A percentile compares a stretch with the other conserved stretches of the same genome.
Evolutionary conservation across 2,797 vertebrate genomes (phyloP).

Genomic region (Squalus acanthias): DNA sequence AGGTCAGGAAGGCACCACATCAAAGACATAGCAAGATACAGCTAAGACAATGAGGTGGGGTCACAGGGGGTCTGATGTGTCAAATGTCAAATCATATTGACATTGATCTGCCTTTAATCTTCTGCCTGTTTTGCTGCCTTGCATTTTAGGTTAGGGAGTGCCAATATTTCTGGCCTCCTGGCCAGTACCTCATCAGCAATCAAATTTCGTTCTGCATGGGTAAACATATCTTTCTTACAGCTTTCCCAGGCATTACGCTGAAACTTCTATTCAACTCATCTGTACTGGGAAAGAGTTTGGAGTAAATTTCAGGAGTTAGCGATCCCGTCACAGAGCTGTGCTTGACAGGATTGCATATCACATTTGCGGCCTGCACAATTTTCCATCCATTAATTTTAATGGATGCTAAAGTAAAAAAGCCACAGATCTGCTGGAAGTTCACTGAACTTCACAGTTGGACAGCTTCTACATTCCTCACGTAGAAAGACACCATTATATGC

Average conservation of each 20-base stretch:
- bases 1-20: no score
- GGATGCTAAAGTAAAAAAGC: neutral
- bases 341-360: neutral
- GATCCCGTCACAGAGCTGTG: neutral
- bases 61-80: no score
- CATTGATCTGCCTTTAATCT: neutral
- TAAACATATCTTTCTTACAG: no score
- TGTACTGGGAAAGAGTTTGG: neutral
- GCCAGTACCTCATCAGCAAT: neutral
- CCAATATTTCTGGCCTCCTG: neutral
- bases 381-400: conserved; percentile 11
- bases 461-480: neutral
- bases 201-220: neutral
- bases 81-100: neutral
- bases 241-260: neutral
- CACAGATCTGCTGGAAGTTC: neutral
- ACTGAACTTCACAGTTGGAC: neutral
- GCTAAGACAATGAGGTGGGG: no score
- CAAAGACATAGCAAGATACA: no score
- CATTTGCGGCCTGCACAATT: neutral
- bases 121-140: neutral
- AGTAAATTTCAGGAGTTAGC: neutral
- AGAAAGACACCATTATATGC: neutral
- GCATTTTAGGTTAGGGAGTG: neutral
- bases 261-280: neutral